These are phyloP conservation scores for Calycopis cecrops DNA, from an alignment of 1,140 invertebrate species.

Conservation along the genomic window DNA sequence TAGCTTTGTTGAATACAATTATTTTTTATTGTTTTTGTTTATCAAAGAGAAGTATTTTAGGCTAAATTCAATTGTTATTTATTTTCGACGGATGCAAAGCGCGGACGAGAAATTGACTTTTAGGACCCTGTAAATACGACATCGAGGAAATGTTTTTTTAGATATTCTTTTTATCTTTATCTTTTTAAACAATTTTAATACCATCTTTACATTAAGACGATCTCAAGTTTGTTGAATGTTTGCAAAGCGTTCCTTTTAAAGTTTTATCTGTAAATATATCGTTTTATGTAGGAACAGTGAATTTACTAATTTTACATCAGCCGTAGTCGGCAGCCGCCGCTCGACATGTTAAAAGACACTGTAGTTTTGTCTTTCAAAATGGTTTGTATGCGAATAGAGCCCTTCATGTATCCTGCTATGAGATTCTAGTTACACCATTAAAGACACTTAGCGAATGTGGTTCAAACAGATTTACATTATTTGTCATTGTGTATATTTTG, in stretches of 20 bases:
- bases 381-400: constrained; percentile 46
- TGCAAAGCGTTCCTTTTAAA: constrained; percentile 75
- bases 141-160: constrained; percentile 49
- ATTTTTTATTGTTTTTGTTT: constrained; percentile 73
- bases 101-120: constrained; percentile 49
- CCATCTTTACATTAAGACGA: constrained; percentile 73
- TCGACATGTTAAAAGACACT: constrained; percentile 46
- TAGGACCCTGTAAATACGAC: constrained; percentile 57
- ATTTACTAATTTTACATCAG: constrained; percentile 63
- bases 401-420: constrained; percentile 68
- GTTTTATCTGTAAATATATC: constrained; percentile 74
- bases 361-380: constrained; percentile 42
- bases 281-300: constrained; percentile 69
- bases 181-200: constrained; percentile 67
- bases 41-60: constrained; percentile 72
- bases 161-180: constrained; percentile 52
- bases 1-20: constrained; percentile 74
- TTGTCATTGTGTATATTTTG: constrained; percentile 74
- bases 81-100: constrained; percentile 67
- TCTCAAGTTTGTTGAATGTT: constrained; percentile 75
- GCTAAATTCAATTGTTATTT: constrained; percentile 74
- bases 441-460: constrained; percentile 66
- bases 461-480: constrained; percentile 62
- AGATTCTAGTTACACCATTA: constrained; percentile 58
- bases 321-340: constrained; percentile 28